These are phyloP conservation scores for Euphydryas editha DNA, from an alignment of 2,888 invertebrate species.

Conservation along the genomic window DNA sequence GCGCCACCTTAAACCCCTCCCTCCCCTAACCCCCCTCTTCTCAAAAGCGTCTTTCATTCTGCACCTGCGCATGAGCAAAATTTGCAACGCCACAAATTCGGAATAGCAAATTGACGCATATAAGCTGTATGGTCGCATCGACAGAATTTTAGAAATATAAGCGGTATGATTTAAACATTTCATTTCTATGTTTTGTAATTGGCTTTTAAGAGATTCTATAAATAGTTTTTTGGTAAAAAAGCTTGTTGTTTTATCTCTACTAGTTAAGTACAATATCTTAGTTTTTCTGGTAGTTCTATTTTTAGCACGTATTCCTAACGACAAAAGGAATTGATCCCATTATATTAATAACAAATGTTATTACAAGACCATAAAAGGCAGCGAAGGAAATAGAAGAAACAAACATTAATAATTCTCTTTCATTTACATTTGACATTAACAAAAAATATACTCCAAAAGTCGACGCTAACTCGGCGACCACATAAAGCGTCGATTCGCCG, in stretches of 20 bases:
- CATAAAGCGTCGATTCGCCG: conserved; percentile 77
- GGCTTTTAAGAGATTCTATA: background rate
- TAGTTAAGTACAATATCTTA: too few relatives aligned
- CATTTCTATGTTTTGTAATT: background rate
- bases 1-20: conserved; percentile 59
- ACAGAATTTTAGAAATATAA: background rate
- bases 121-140: background rate
- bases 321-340: background rate
- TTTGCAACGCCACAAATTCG: conserved; percentile 29
- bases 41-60: conserved; percentile 45
- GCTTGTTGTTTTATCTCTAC: too few relatives aligned
- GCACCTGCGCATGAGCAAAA: conserved; percentile 66
- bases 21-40: conserved; percentile 49
- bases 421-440: conserved; percentile 75
- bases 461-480: conserved; percentile 72
- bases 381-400: conserved; percentile 60
- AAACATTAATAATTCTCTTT: conserved; percentile 79
- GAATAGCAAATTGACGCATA: background rate
- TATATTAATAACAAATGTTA: conserved; percentile 18
- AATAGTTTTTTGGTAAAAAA: background rate
- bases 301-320: background rate
- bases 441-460: conserved; percentile 70
- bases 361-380: conserved; percentile 59
- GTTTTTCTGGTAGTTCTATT: too few relatives aligned
- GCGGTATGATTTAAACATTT: background rate